These are phyloP conservation scores for Rhinophrynus dorsalis DNA, from an alignment of 2,797 vertebrate genomes.

Conservation along the genomic window DNA sequence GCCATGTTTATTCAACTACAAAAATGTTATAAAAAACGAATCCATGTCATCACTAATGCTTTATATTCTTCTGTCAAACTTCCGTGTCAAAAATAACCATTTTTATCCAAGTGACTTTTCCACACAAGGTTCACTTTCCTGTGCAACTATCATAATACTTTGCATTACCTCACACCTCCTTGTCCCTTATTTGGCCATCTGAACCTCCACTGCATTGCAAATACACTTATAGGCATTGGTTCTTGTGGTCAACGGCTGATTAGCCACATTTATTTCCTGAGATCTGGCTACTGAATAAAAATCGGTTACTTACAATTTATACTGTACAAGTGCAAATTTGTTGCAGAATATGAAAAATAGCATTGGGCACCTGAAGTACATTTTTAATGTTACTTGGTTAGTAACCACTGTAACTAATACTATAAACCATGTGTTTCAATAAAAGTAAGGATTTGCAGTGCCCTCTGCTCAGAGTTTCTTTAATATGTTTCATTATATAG, in stretches of 20 bases:
- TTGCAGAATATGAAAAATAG: background rate
- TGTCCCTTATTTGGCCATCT: no score
- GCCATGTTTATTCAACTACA: constrained; percentile 54
- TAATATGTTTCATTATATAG: no score
- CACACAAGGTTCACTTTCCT: background rate
- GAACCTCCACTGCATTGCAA: background rate
- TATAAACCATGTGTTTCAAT: background rate
- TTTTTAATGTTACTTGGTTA: constrained; percentile 1
- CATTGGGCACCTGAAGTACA: background rate
- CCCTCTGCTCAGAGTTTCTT: no score
- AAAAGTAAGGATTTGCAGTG: background rate
- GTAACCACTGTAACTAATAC: background rate
- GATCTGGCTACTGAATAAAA: constrained; percentile 63
- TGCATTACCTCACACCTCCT: no score
- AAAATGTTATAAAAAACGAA: constrained; percentile 47
- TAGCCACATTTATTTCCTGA: constrained; percentile 54
- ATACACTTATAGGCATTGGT: background rate
- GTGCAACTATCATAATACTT: no score
- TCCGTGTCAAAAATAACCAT: constrained; percentile 53
- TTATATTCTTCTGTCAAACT: constrained; percentile 55
- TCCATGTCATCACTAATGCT: constrained; percentile 37
- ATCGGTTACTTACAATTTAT: constrained; percentile 59
- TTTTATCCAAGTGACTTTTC: constrained; percentile 16
- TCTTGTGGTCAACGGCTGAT: constrained; percentile 12
- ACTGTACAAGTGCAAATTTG: constrained; percentile 33